phyloP scores from a whole-genome alignment of 1,140 invertebrate species.

The Cephus cinctus region DNA sequence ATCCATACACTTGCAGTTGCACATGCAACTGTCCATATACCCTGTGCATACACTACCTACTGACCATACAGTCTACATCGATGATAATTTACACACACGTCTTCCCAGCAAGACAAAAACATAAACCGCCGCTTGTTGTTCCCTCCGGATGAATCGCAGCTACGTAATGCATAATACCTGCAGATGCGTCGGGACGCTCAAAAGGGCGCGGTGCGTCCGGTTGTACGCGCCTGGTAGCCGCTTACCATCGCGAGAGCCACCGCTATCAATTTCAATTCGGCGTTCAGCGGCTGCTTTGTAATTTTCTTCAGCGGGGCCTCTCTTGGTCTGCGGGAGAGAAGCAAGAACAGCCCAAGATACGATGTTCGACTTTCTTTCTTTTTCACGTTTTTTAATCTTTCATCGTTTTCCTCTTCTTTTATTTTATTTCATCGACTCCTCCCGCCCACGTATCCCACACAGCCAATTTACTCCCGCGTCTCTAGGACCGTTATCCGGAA shows the following conservation, averaged over 20 bases:
- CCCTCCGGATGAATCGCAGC: too few species aligned
- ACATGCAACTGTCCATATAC: background rate
- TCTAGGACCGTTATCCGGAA: too few species aligned
- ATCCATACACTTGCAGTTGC: constrained; percentile 19
- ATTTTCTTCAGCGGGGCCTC: constrained; percentile 11
- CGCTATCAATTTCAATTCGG: constrained; percentile 17
- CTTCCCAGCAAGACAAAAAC: too few species aligned
- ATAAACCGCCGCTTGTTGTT: too few species aligned
- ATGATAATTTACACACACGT: too few species aligned
- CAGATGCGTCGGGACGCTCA: background rate
- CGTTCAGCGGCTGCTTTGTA: constrained; percentile 11
- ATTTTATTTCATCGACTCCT: too few species aligned
- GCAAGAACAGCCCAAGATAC: constrained; percentile 9
- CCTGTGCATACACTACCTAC: too few species aligned
- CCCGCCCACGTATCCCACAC: too few species aligned
- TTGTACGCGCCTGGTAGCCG: constrained; percentile 3
- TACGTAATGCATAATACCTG: constrained; percentile 11
- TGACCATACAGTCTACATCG: too few species aligned
- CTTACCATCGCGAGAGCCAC: background rate
- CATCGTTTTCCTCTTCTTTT: too few species aligned
- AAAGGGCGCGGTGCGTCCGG: background rate
- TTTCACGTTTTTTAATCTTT: background rate
- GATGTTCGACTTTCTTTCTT: background rate
- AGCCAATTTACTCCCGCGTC: too few species aligned
- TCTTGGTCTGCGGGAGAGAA: constrained; percentile 7